Percentiles rank a stretch among this genome's conserved stretches.
Conservation (phyloP, 1,140 invertebrate species). For the Diorhabda sublineata region DNA sequence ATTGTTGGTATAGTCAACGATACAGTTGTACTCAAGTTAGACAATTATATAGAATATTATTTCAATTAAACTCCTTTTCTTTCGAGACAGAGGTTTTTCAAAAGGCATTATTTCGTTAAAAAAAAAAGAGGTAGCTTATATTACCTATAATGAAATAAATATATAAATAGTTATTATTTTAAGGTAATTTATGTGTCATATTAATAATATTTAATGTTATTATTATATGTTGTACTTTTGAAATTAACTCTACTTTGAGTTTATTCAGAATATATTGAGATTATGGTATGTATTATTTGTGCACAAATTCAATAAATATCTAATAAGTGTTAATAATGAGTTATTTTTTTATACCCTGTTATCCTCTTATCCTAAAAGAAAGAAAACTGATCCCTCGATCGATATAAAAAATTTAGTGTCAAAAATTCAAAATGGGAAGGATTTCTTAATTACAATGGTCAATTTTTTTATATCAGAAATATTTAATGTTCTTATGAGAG, state of each 20-base stretch:
- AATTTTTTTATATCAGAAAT: not conserved
- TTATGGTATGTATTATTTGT: conserved; percentile 29
- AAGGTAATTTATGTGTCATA: conserved; percentile 32
- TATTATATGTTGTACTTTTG: conserved; percentile 26
- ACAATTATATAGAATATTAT: not conserved
- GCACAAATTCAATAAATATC: conserved; percentile 29
- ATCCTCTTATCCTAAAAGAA: too few species aligned
- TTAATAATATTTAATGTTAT: conserved; percentile 32
- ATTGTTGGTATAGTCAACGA: not conserved
- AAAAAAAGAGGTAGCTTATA: conserved; percentile 27
- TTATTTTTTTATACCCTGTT: conserved; percentile 12
- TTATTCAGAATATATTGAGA: conserved; percentile 22
- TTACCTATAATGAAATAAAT: conserved; percentile 25
- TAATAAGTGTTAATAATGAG: conserved; percentile 21
- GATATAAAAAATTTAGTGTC: too few species aligned
- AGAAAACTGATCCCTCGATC: too few species aligned
- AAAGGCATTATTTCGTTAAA: conserved; percentile 26
- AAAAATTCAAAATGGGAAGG: too few species aligned
- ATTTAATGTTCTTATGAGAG: not conserved
- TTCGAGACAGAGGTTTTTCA: conserved; percentile 16
- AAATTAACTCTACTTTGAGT: conserved; percentile 14
- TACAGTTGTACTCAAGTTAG: not conserved
- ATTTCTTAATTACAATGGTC: too few species aligned
- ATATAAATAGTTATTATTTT: conserved; percentile 9
- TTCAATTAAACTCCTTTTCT: not conserved